phyloP scores from a whole-genome alignment of 2,888 invertebrate species.

The Protophormia terraenovae region DNA sequence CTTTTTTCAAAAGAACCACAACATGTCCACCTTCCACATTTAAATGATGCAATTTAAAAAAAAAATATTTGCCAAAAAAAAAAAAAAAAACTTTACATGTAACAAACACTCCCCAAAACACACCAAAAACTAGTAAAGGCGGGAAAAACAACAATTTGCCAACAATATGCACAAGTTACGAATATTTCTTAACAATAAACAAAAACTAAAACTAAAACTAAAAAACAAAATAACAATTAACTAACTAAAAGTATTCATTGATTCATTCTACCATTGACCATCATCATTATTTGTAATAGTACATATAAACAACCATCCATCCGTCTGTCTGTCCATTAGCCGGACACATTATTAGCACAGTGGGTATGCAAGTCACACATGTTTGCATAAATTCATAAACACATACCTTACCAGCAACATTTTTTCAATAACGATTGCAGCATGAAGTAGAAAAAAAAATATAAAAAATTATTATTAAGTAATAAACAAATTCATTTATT shows the following conservation, averaged over 20 bases:
- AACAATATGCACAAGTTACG: neutral
- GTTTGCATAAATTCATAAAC: conserved; percentile 41
- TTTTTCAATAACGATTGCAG: conserved; percentile 45
- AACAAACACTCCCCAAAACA: neutral
- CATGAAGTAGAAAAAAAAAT: neutral
- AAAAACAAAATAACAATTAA: conserved; percentile 15
- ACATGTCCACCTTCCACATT: conserved; percentile 10
- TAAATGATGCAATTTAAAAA: conserved; percentile 11
- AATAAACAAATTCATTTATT: conserved; percentile 43
- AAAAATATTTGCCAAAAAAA: too few species aligned
- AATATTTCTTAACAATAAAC: neutral
- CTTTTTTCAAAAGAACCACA: neutral
- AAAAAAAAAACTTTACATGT: neutral
- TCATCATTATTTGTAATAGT: conserved; percentile 25
- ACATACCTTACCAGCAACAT: neutral
- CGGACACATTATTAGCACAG: conserved; percentile 30
- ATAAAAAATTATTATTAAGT: conserved; percentile 45
- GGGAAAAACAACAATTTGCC: conserved; percentile 18
- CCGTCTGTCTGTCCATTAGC: neutral
- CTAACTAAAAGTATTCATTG: conserved; percentile 21
- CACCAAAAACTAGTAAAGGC: neutral
- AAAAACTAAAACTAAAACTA: conserved; percentile 24
- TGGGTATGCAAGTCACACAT: conserved; percentile 61
- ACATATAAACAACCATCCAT: neutral
- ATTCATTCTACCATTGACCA: conserved; percentile 63